Evolutionary conservation across 2,888 invertebrate species (phyloP), one percentile per base, ranked within the genome.

Genomic region (Pollenia labialis): DNA sequence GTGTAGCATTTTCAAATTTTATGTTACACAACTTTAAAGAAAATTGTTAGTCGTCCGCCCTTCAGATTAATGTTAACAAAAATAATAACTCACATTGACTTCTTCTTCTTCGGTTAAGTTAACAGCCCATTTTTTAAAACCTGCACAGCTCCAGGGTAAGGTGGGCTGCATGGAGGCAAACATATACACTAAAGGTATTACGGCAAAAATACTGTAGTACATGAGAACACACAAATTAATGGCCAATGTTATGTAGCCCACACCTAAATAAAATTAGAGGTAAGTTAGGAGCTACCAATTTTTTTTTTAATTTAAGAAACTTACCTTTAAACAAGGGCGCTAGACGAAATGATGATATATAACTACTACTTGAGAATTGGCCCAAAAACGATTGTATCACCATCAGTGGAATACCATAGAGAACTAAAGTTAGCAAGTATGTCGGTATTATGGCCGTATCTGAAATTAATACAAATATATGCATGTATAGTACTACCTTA

Each of bases 341-440:
- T 86, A 97, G 95, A 89, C 96, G 96, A 94, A 97, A 97, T 71
- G 97, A 95, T 12, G 97, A 96, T 90, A 97, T 95, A 88, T 97
- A 97, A 88, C 97, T 97, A 68, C 96, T 96, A 90, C 96, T 96
- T 16, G 97, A 95, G 92, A 97, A 97, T 92, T 98, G 98, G 32
- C 98, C 98, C 90, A 98, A 94, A n/a, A 96, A 96, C 0, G 97
- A 96, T 93, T 98, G 98, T 94, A 98, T 94, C 90, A 97, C 97
- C 91, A 98, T 96, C 85, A 98, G 94, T 0, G 98, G 98, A 72
- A 98, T 96, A 14, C 97, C 97, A 90, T 97, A 97, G 66, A 97
- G 93, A 16, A 96, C 93, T 88, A 97, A 48, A 9, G 81, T 64
- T 54, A 72, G 9, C 88, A 91, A 32, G 72, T 77, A 77, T 11